Evolutionary conservation across 2,888 invertebrate species (phyloP).

Genomic region (Atherix ibis): DNA sequence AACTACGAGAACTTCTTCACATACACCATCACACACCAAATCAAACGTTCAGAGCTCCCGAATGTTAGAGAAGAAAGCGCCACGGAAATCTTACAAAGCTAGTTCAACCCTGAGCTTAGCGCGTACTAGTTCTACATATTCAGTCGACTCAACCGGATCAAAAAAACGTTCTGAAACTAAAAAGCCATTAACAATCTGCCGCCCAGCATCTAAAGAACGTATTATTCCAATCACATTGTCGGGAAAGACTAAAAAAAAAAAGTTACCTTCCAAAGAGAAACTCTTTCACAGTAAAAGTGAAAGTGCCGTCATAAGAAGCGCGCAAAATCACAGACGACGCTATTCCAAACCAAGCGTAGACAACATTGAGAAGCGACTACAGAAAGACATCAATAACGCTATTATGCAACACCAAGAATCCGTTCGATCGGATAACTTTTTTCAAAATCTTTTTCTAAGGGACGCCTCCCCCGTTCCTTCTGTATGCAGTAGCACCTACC

Average conservation of each 20-base stretch:
- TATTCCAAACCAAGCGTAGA: background rate
- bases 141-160: conserved; percentile 25
- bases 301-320: conserved; percentile 17
- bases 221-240: conserved; percentile 9
- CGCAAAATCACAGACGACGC: background rate
- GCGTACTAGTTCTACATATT: conserved; percentile 30
- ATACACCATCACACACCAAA: conserved; percentile 11
- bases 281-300: conserved; percentile 17
- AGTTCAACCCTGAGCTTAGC: conserved; percentile 27
- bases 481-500: conserved; percentile 22
- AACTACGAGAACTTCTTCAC: conserved; percentile 11
- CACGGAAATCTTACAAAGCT: conserved; percentile 14
- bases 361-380: conserved; percentile 6
- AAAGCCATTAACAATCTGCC: conserved; percentile 14
- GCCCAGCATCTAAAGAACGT: conserved; percentile 9
- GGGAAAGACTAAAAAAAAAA: conserved; percentile 15
- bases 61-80: conserved; percentile 8
- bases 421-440: conserved; percentile 47
- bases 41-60: conserved; percentile 12
- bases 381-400: conserved; percentile 26
- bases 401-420: conserved; percentile 41
- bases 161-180: conserved; percentile 15
- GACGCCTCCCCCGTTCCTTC: conserved; percentile 32
- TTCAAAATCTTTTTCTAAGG: conserved; percentile 52
- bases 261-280: conserved; percentile 12